Percentiles rank a stretch among this genome's conserved stretches.
Conservation (phyloP, 2,113 vertebrate genomes). For the Okapia johnstoni region DNA sequence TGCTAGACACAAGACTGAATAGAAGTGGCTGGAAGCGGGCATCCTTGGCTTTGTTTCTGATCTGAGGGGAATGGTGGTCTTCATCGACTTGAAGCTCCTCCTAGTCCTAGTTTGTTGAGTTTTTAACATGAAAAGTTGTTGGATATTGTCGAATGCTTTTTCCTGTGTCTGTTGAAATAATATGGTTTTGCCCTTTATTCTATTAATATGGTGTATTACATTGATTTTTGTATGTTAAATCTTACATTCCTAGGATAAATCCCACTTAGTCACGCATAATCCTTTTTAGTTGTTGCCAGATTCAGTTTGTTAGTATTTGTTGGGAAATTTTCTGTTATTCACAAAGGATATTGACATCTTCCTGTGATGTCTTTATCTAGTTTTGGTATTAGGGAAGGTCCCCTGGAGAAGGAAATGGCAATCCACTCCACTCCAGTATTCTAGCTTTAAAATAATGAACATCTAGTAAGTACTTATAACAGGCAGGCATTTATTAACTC, state of each 20-base stretch:
- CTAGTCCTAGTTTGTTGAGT: neutral
- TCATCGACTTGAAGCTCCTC: neutral
- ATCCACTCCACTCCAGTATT: neutral
- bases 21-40: neutral
- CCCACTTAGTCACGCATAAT: neutral
- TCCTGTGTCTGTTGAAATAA: neutral
- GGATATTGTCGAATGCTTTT: neutral
- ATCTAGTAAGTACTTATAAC: neutral
- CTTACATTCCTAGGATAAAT: neutral
- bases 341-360: neutral
- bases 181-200: neutral
- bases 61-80: neutral
- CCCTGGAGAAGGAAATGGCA: neutral
- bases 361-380: neutral
- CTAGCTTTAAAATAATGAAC: neutral
- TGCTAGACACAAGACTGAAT: neutral
- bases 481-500: neutral
- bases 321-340: neutral
- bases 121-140: neutral
- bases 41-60: neutral
- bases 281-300: neutral
- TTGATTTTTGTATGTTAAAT: neutral
- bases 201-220: neutral
- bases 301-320: neutral
- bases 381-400: neutral